These are phyloP conservation scores for Taenioides sp. DNA, from an alignment of 2,797 vertebrate species.

Conservation along the genomic window DNA sequence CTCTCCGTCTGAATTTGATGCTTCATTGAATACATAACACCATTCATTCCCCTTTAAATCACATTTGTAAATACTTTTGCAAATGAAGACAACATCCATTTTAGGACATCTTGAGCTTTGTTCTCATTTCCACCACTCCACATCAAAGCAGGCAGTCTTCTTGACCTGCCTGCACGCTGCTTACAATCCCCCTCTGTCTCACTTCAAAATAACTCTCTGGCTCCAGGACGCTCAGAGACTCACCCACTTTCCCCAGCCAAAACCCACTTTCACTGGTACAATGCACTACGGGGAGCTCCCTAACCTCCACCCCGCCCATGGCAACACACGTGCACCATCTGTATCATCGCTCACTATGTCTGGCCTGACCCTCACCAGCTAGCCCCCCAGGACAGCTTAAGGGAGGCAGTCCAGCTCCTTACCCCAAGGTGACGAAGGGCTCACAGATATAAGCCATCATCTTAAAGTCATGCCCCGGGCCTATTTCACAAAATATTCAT, in stretches of 20 bases:
- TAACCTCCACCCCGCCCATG: conserved; percentile 38
- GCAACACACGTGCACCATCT: conserved; percentile 55
- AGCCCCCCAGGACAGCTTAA: conserved; percentile 40
- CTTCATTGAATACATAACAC: too few species aligned
- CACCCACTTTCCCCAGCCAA: conserved; percentile 43
- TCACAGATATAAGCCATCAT: conserved; percentile 29
- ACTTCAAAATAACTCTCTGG: conserved; percentile 34
- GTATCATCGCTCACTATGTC: conserved; percentile 44
- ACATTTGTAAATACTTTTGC: not conserved
- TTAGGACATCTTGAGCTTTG: not conserved
- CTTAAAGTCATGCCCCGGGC: conserved; percentile 27
- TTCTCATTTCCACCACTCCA: conserved; percentile 13
- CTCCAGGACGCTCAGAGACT: conserved; percentile 16
- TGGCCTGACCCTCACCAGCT: conserved; percentile 43
- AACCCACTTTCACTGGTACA: conserved; percentile 43
- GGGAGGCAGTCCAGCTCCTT: conserved; percentile 37
- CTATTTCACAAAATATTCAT: conserved; percentile 27
- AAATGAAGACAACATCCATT: not conserved
- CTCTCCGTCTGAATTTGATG: too few species aligned
- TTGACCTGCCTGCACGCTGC: conserved; percentile 26
- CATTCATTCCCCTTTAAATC: too few species aligned
- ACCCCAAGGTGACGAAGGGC: conserved; percentile 34
- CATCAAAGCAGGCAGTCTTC: conserved; percentile 15
- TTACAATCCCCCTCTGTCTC: conserved; percentile 13
- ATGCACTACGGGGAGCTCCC: conserved; percentile 30